phyloP scores from a whole-genome alignment of 2,797 vertebrate species.

The Enteromius fasciolatus region DNA sequence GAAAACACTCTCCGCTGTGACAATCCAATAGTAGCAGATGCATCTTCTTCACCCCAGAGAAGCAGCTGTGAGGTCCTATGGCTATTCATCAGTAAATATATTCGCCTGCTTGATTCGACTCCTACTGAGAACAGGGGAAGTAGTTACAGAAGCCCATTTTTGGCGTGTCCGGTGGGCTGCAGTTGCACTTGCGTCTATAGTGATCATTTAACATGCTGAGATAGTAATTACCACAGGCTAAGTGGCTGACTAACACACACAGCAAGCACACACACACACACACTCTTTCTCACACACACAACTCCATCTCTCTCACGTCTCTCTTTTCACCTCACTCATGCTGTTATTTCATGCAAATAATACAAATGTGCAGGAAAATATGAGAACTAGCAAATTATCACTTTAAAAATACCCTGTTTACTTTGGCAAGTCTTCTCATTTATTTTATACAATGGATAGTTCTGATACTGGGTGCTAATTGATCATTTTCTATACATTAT shows the following conservation, averaged over 20 bases:
- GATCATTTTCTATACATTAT: not conserved
- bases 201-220: constrained; percentile 68
- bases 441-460: not conserved
- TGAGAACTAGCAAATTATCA: constrained; percentile 30
- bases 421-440: not conserved
- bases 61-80: constrained; percentile 60
- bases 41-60: constrained; percentile 45
- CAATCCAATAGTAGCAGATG: constrained; percentile 50
- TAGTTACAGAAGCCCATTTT: constrained; percentile 59
- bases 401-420: not conserved
- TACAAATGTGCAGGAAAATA: constrained; percentile 44
- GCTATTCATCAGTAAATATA: constrained; percentile 52
- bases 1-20: constrained; percentile 27
- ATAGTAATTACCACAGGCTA: constrained; percentile 68
- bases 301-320: constrained; percentile 1
- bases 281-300: not conserved
- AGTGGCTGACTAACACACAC: constrained; percentile 58
- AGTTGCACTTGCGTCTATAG: constrained; percentile 67
- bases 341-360: constrained; percentile 39
- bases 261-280: not conserved
- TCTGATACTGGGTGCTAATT: not conserved
- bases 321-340: constrained; percentile 27
- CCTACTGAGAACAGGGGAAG: constrained; percentile 50
- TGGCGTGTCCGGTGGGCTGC: constrained; percentile 62
- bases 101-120: constrained; percentile 51